Evolutionary conservation across 2,113 vertebrate genomes (phyloP).

Genomic region (Spea multiplicata): DNA sequence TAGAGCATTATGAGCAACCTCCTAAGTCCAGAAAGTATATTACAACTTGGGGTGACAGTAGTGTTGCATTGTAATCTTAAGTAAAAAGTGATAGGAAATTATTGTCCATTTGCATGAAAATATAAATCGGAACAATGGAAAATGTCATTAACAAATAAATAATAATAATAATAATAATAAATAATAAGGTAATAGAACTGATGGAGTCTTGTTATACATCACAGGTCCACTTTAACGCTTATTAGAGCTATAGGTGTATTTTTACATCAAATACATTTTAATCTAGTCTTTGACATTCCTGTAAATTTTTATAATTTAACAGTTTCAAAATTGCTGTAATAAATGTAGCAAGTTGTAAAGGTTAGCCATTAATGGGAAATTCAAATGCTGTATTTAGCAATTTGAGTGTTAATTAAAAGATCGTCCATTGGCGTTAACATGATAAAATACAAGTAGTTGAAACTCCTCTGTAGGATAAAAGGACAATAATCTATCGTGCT

Average conservation of each 20-base stretch:
- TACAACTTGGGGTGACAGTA: no score
- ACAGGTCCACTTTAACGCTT: neutral
- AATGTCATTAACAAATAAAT: no score
- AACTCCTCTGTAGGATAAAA: conserved; percentile 17
- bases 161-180: no score
- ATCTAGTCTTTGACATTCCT: neutral
- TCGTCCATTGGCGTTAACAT: conserved; percentile 13
- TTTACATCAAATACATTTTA: neutral
- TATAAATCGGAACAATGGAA: no score
- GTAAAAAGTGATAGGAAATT: no score
- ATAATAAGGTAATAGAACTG: no score
- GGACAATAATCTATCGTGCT: conserved; percentile 34
- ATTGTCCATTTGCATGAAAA: no score
- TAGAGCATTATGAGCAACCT: no score
- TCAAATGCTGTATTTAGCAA: conserved; percentile 37
- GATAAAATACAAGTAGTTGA: conserved; percentile 22
- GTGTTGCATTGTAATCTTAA: no score
- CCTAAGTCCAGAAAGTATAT: no score
- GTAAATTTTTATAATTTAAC: conserved; percentile 16
- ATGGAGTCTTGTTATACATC: no score
- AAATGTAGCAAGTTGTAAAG: conserved; percentile 27
- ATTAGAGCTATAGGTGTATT: neutral
- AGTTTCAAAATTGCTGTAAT: conserved; percentile 8
- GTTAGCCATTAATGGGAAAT: conserved; percentile 31
- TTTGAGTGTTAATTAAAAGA: conserved; percentile 38